phyloP scores from a whole-genome alignment of 2,888 invertebrate genomes.

The Dyspetes luteomarginatus region DNA sequence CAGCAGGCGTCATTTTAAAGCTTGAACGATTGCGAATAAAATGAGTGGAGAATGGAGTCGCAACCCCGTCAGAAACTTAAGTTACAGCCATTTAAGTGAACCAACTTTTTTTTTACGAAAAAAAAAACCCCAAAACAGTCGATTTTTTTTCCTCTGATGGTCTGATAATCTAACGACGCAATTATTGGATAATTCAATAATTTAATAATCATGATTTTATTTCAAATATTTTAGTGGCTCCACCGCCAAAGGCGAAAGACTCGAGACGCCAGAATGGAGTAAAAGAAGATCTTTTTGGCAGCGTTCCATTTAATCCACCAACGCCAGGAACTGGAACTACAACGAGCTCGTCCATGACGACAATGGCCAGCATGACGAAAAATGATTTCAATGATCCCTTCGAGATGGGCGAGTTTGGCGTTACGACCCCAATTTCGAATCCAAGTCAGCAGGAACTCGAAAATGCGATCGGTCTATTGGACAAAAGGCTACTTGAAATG shows the following conservation, averaged over 20 bases:
- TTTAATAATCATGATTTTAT: conserved; percentile 1
- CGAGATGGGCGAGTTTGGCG: conserved; percentile 91
- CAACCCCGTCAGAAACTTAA: too few species aligned
- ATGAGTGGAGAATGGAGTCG: too few species aligned
- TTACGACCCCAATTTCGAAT: conserved; percentile 81
- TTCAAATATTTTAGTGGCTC: conserved; percentile 88
- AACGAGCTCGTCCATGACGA: conserved; percentile 64
- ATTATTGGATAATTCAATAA: not conserved
- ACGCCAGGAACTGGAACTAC: conserved; percentile 75
- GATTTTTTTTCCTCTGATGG: too few species aligned
- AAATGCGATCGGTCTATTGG: conserved; percentile 91
- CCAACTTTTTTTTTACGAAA: too few species aligned
- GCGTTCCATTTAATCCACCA: conserved; percentile 88
- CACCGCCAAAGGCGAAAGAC: conserved; percentile 91
- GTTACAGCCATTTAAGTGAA: too few species aligned
- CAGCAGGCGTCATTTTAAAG: too few species aligned
- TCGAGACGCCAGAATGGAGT: conserved; percentile 83
- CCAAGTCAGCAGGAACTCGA: conserved; percentile 86
- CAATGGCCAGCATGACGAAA: conserved; percentile 74
- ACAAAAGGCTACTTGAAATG: conserved; percentile 93
- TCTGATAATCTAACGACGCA: not conserved
- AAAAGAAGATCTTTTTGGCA: conserved; percentile 92
- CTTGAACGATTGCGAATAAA: too few species aligned
- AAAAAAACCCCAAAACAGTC: too few species aligned
- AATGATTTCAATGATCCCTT: conserved; percentile 89